Evolutionary conservation across 2,113 vertebrate species (phyloP).

Genomic region (Eolophus roseicapilla): DNA sequence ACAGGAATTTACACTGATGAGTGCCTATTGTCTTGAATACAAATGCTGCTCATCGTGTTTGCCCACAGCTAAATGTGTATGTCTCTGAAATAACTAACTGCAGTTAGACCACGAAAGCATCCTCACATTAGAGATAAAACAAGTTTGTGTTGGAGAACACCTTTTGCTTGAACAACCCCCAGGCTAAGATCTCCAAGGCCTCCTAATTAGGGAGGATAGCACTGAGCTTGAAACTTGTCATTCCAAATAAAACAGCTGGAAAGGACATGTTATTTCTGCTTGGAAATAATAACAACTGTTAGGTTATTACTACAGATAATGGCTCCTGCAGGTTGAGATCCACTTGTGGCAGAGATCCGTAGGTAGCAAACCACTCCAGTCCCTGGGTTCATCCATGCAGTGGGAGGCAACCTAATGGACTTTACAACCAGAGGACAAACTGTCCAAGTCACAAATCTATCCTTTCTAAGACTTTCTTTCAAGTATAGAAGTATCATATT

Average conservation of each 20-base stretch:
- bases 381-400: background rate
- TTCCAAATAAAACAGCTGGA: slow-evolving; percentile 55
- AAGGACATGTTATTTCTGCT: background rate
- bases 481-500: background rate
- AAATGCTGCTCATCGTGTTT: slow-evolving; percentile 58
- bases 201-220: slow-evolving; percentile 71
- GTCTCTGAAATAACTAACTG: slow-evolving; percentile 60
- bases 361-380: background rate
- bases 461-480: background rate
- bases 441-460: background rate
- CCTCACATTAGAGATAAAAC: slow-evolving; percentile 55
- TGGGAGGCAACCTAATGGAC: background rate
- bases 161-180: slow-evolving; percentile 68
- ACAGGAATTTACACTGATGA: slow-evolving; percentile 74
- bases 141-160: slow-evolving; percentile 50
- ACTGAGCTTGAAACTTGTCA: slow-evolving; percentile 55
- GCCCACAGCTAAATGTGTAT: slow-evolving; percentile 59
- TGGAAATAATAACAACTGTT: background rate
- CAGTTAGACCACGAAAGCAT: slow-evolving; percentile 45
- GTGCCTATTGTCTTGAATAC: slow-evolving; percentile 75
- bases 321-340: background rate
- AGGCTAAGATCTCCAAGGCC: slow-evolving; percentile 67
- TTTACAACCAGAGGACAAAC: background rate
- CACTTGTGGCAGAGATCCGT: background rate
- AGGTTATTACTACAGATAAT: background rate